phyloP scores from a whole-genome alignment of 2,113 vertebrate genomes.

The Syngnathoides biaculeatus region DNA sequence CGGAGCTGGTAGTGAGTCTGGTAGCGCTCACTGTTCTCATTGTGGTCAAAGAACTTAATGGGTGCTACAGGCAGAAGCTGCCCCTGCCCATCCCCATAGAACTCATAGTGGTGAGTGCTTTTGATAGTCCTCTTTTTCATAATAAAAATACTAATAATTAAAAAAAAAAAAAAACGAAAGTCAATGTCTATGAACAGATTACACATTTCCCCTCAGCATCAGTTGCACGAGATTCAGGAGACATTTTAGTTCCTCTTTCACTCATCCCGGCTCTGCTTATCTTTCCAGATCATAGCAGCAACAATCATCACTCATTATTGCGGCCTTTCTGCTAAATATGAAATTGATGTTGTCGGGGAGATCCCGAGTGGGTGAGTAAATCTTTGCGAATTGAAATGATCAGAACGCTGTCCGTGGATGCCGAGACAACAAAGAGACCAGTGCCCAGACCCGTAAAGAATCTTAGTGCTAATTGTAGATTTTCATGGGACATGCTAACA shows the following conservation, averaged over 20 bases:
- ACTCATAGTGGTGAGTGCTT: slow-evolving; percentile 78
- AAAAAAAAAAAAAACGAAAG: background rate
- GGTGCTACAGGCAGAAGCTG: slow-evolving; percentile 69
- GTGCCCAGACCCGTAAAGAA: background rate
- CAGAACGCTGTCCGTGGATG: background rate
- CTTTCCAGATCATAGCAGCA: slow-evolving; percentile 78
- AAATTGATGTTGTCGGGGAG: slow-evolving; percentile 79
- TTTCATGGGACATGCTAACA: background rate
- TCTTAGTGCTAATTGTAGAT: background rate
- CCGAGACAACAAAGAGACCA: background rate
- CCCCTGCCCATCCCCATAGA: slow-evolving; percentile 88
- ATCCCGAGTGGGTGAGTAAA: slow-evolving; percentile 84
- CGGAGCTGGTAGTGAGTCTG: slow-evolving; percentile 77
- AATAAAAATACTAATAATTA: background rate
- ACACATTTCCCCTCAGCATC: background rate
- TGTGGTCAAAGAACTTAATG: slow-evolving; percentile 81
- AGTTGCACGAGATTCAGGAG: background rate
- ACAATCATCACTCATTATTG: slow-evolving; percentile 79
- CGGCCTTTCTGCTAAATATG: slow-evolving; percentile 61
- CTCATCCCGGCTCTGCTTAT: background rate
- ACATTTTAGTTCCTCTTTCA: background rate
- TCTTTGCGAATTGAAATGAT: slow-evolving; percentile 2
- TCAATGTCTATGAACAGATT: no score
- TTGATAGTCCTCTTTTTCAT: background rate
- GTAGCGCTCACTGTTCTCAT: slow-evolving; percentile 78